Evolutionary conservation across 2,113 vertebrate genomes (phyloP).

Genomic region (Tympanuchus pallidicinctus): DNA sequence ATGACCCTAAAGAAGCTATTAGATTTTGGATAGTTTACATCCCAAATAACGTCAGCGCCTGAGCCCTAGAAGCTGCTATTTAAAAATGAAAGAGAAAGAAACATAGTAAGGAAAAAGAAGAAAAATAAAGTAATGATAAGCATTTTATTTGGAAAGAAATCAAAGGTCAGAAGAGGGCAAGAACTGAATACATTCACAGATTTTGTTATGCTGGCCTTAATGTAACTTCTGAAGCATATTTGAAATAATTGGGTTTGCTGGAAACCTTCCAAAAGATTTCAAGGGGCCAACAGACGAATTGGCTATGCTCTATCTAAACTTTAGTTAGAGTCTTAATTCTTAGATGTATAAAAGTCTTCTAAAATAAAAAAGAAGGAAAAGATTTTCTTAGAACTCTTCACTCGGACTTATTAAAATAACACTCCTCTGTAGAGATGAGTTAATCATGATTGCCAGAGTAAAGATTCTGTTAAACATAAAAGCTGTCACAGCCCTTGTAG

Average conservation of each 20-base stretch:
- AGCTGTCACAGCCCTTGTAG: slow-evolving; percentile 65
- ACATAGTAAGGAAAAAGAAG: background rate
- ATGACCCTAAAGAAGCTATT: background rate
- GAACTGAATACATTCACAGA: slow-evolving; percentile 43
- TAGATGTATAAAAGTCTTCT: slow-evolving; percentile 53
- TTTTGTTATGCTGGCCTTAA: slow-evolving; percentile 47
- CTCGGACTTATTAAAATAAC: slow-evolving; percentile 70
- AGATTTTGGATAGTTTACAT: background rate
- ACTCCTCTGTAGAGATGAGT: slow-evolving; percentile 65
- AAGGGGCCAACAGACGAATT: slow-evolving; percentile 58
- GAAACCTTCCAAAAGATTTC: slow-evolving; percentile 71
- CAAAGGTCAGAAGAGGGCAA: slow-evolving; percentile 37
- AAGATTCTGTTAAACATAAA: slow-evolving; percentile 75
- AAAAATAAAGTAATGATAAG: background rate
- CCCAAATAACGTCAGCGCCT: slow-evolving; percentile 5
- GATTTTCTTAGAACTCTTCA: slow-evolving; percentile 67
- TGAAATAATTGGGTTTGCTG: slow-evolving; percentile 72
- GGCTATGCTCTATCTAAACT: slow-evolving; percentile 50
- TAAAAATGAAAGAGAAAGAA: background rate
- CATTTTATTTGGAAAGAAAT: slow-evolving; percentile 68
- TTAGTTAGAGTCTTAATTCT: slow-evolving; percentile 69
- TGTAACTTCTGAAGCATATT: slow-evolving; percentile 72
- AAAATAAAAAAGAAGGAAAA: background rate
- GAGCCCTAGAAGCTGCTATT: background rate
- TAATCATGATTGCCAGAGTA: slow-evolving; percentile 75